Percentiles rank a stretch among this genome's conserved stretches.
Evolutionary conservation across 1,140 invertebrate genomes (phyloP).

Genomic region (Magallana ariakensis): DNA sequence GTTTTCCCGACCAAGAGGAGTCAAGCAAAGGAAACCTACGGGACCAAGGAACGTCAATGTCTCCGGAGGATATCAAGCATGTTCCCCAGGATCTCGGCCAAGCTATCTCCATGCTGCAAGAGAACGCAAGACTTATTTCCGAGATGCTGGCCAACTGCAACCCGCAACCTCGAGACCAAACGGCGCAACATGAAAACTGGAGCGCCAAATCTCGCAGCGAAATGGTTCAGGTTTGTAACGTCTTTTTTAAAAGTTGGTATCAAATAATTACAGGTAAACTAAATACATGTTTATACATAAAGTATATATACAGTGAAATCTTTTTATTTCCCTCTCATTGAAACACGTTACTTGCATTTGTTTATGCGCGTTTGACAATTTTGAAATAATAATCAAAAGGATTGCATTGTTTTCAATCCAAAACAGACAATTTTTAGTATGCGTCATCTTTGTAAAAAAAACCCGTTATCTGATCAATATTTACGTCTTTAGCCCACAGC

Average conservation of each 20-base stretch:
- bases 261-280: too few species aligned
- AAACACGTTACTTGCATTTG: too few species aligned
- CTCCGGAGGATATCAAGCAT: slow-evolving; percentile 23
- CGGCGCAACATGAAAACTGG: neutral
- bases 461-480: neutral
- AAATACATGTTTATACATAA: too few species aligned
- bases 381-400: too few species aligned
- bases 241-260: neutral
- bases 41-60: slow-evolving; percentile 53
- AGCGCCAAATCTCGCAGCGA: slow-evolving; percentile 49
- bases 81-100: slow-evolving; percentile 43
- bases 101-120: slow-evolving; percentile 48
- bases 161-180: neutral
- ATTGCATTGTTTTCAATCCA: too few species aligned
- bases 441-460: too few species aligned
- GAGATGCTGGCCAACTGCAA: slow-evolving; percentile 22
- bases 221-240: slow-evolving; percentile 50
- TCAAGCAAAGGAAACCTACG: neutral
- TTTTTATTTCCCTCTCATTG: too few species aligned
- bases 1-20: neutral
- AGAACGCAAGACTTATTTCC: slow-evolving; percentile 51
- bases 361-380: too few species aligned
- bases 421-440: too few species aligned
- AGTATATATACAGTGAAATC: too few species aligned
- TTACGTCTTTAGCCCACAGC: neutral